These are phyloP conservation scores for Actenoides hombroni DNA, from an alignment of 2,113 vertebrate genomes.

Conservation along the genomic window DNA sequence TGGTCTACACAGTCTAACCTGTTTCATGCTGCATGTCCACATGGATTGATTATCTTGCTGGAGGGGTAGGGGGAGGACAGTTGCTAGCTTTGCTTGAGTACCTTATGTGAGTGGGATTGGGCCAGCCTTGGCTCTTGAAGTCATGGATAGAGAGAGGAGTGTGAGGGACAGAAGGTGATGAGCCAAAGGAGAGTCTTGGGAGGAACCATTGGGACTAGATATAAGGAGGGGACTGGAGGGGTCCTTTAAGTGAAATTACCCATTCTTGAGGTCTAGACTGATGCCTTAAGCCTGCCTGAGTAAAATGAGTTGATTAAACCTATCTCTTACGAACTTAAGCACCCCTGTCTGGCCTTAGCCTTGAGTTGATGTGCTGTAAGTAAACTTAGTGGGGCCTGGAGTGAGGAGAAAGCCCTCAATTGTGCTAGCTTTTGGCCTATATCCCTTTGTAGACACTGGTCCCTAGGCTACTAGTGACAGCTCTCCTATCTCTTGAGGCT, in stretches of 20 bases:
- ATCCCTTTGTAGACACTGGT: not conserved
- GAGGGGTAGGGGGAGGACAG: not conserved
- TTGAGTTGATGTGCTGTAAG: not conserved
- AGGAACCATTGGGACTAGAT: not conserved
- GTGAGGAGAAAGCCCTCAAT: not conserved
- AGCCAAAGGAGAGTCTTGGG: not conserved
- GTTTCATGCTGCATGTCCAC: not conserved
- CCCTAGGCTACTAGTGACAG: not conserved
- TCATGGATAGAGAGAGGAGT: not conserved
- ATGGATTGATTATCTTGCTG: not conserved
- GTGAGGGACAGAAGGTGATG: not conserved
- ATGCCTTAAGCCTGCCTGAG: not conserved
- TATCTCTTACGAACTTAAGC: not conserved
- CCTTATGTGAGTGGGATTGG: not conserved
- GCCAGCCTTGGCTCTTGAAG: not conserved
- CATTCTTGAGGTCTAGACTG: not conserved
- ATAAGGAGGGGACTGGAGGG: not conserved
- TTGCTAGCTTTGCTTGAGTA: not conserved
- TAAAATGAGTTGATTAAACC: not conserved
- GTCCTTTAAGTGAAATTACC: not conserved
- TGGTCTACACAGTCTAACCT: constrained; percentile 10
- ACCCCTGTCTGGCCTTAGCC: not conserved
- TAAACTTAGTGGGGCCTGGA: not conserved
- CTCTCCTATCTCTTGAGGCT: fast-evolving
- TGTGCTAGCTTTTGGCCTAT: not conserved